Conservation (phyloP, 37 sponge, comb jelly and placozoan species). For the Cliona cf. orientalis region DNA sequence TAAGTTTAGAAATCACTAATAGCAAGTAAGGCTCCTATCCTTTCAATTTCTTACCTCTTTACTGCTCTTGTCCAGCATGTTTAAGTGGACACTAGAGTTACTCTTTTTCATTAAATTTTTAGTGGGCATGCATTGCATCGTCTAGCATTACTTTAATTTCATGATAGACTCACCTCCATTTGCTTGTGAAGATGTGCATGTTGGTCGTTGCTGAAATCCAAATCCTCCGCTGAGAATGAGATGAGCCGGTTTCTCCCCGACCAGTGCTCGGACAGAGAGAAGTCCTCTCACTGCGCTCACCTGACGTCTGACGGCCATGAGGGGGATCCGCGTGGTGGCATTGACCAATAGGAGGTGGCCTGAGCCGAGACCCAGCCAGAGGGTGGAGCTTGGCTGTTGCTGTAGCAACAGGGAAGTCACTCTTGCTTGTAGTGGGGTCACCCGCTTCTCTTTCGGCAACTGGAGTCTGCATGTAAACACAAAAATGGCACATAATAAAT, state of each 20-base stretch:
- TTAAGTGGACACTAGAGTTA: too few species aligned
- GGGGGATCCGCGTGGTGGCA: conserved; percentile 48
- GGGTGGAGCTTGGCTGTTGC: conserved; percentile 26
- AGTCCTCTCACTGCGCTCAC: conserved; percentile 35
- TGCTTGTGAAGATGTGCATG: background rate
- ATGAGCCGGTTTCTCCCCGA: conserved; percentile 41
- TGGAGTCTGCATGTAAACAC: conserved; percentile 12
- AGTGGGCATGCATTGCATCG: too few species aligned
- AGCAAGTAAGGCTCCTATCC: too few species aligned
- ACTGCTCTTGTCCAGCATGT: too few species aligned
- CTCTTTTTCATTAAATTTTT: too few species aligned
- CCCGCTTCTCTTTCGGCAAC: background rate
- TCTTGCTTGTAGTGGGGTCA: background rate
- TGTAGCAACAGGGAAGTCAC: conserved; percentile 70
- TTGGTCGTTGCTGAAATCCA: conserved; percentile 57
- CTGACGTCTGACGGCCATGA: conserved; percentile 54
- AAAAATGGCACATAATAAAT: background rate
- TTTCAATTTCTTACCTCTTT: too few species aligned
- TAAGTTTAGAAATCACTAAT: too few species aligned
- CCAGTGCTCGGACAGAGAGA: conserved; percentile 17
- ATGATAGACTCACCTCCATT: conserved; percentile 9
- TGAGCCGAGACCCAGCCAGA: conserved; percentile 78
- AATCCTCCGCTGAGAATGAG: conserved; percentile 55
- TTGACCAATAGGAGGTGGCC: conserved; percentile 73
- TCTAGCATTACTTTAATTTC: background rate